Base-by-base conservation (phyloP, 2,888 invertebrate genomes). In the Tuberolachnus salignus region DNA sequence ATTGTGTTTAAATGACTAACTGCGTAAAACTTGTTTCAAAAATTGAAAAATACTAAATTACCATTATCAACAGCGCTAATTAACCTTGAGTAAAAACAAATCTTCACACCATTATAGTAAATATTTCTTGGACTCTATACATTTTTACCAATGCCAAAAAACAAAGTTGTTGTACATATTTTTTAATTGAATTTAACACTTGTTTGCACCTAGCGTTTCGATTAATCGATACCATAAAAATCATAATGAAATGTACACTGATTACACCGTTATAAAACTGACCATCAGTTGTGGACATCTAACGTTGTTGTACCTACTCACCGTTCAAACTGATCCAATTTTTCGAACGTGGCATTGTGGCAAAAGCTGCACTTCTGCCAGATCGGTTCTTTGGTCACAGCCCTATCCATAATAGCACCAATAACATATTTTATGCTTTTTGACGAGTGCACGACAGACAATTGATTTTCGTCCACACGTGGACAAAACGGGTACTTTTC, bases 311-410 rank as follows among this genome's bases (percentile, higher is more conserved):
- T 44, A 34, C 34, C 34, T 34, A 80, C 82, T 86, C 86, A 90
- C 90, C 88, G 89, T 85, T 89, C 88, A 84, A 90, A 90, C 84
- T 90, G 90, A 83, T 87, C 86, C 82, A 89, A 85, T 83, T 86
- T 84, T 87, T 87, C 84, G 90, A 90, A 82, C 88, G 85, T 84
- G 89, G 86, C 83, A 87, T 87, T 81, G 89, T 81, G 89, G 84
- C 90, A 90, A 85, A 89, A 89, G 82, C 88, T 86, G 85, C 90
- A 90, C 82, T 88, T 87, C 84, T 90, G 89, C 90, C 90, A 90
- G 83, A 86, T 85, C 83, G 87, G 80, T 81, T 81, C 66, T 75
- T 46, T 67, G 57, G 66, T 75, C 66, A 75, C 75, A 67, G 57
- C 55, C 66, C 75, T 75, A 57, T 75, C 75, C 75, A 75, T 75